Evolutionary conservation across 2,113 vertebrate genomes (phyloP).

Genomic region (Coptodon bakossiorum): DNA sequence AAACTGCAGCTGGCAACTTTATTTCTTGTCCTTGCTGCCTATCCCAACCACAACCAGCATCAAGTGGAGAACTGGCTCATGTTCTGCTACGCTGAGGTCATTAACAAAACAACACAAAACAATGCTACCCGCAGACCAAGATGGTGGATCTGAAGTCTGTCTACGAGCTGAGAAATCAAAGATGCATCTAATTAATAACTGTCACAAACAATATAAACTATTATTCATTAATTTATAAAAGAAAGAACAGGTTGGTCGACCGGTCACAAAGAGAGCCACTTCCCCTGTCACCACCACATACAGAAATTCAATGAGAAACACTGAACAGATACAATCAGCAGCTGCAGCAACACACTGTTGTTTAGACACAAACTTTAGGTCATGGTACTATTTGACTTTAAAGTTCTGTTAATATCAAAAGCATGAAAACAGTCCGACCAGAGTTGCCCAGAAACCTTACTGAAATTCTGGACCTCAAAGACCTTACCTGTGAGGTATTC

Average conservation of each 20-base stretch:
- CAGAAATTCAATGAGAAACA: background rate
- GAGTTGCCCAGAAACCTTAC: background rate
- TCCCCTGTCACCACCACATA: background rate
- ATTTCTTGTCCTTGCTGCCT: background rate
- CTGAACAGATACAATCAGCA: background rate
- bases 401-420: background rate
- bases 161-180: background rate
- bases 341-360: background rate
- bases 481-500: slow-evolving; percentile 36
- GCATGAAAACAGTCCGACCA: background rate
- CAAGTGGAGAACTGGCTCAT: background rate
- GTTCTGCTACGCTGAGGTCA: background rate
- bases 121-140: background rate
- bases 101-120: background rate
- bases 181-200: background rate
- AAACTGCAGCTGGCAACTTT: background rate
- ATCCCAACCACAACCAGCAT: background rate
- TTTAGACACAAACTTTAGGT: background rate
- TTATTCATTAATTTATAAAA: background rate
- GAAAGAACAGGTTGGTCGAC: background rate
- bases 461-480: background rate
- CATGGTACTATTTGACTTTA: background rate
- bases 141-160: background rate
- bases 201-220: background rate
- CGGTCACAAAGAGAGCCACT: background rate